Base-by-base conservation (phyloP, 2,797 vertebrate genomes). In the Hippopotamyrus pictus region DNA sequence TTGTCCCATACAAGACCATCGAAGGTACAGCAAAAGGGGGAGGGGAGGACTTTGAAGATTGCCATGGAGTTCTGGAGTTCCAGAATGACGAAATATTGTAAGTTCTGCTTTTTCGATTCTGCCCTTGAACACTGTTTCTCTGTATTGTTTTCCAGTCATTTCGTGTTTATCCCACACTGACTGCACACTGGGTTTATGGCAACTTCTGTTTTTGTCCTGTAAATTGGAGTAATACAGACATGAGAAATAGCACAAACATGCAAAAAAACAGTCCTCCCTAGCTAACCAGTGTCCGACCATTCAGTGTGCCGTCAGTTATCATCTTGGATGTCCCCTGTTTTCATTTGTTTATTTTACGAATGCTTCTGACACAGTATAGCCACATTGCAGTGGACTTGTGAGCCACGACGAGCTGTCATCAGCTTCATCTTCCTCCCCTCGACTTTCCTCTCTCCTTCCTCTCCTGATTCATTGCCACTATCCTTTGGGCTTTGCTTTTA, bases 31-130 rank as follows among this genome's bases (percentile, higher is more conserved):
- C 99, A 0, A 96, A 96, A 91, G 99, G 99, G 1, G 96, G 96
- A 41, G 98, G 99, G 0, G 99, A 99, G 92, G 99, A 99, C 94
- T 99, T 99, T 0, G 99, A 99, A 93, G 99, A 99, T 92, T 95
- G 92, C 14, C 98, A 98, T 0, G 99, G 99, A 88, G 92, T 98
- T 92, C 96, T 99, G 86, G 98, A 99, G 92, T 99, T 99, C 95
- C 98, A 99, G 95, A 99, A 99, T 0, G 99, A 99, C 2, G 99
- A 99, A 93, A 99, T 99, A 94, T 97, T 99, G 99, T 99, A 97
- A 99, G 99, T 99, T 92, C 91, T 54, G 14, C 17, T 50, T 85
- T 62, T 86, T 82, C 0, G 33, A 62, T 73, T 82, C 89, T 44
- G 85, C 41, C 29, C 46, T 11, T 51, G 6, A 53, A 17, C 51